Evolutionary conservation across 2,888 invertebrate genomes (phyloP).

Genomic region (Sipha maydis): DNA sequence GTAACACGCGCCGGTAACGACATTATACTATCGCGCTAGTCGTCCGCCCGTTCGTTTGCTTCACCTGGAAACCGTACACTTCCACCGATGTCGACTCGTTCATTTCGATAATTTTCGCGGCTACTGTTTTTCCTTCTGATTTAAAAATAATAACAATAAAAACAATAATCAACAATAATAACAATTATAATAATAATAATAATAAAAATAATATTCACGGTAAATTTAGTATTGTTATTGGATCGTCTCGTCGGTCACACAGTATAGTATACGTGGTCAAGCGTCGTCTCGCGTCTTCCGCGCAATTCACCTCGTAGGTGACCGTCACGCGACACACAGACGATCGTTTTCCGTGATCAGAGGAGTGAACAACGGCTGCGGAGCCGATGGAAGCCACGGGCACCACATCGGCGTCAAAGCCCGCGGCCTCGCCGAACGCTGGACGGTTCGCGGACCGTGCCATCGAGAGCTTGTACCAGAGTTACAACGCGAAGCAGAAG

Average conservation of each 20-base stretch:
- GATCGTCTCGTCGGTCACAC: background rate
- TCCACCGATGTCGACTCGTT: background rate
- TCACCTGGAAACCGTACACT: background rate
- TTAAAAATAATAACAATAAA: background rate
- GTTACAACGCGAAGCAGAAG: conserved; percentile 78
- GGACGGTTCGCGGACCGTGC: conserved; percentile 66
- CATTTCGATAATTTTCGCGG: background rate
- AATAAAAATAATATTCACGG: background rate
- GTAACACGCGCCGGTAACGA: conserved; percentile 26
- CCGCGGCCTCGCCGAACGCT: background rate
- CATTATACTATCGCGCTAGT: background rate
- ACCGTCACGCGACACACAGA: too few species aligned
- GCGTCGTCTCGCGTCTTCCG: too few species aligned
- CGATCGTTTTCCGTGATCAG: too few species aligned
- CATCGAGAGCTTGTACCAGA: conserved; percentile 77
- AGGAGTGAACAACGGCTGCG: too few species aligned
- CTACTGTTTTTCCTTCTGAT: background rate
- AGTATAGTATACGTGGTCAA: too few species aligned
- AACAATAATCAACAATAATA: too few species aligned
- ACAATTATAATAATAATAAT: background rate
- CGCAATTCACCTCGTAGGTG: too few species aligned
- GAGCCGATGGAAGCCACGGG: background rate
- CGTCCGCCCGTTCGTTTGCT: background rate
- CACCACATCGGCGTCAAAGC: background rate
- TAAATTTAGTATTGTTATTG: background rate